phyloP scores from a whole-genome alignment of 2,113 vertebrate species.

The Panthera leo region DNA sequence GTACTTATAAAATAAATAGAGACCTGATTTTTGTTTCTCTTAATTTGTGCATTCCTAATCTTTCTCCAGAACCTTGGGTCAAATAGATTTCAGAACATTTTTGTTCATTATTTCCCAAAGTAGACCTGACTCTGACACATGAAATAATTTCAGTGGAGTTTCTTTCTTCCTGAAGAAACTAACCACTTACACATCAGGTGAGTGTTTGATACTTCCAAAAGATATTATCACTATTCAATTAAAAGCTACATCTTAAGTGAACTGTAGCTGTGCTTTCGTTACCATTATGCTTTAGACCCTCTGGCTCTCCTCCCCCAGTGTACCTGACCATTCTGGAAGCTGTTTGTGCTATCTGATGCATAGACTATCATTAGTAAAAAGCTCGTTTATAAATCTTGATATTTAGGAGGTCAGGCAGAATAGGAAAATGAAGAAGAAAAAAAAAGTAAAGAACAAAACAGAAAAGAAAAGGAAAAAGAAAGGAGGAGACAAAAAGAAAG shows the following conservation, averaged over 20 bases:
- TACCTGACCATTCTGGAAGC: not conserved
- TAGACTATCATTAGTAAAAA: not conserved
- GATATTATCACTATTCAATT: not conserved
- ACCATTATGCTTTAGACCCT: not conserved
- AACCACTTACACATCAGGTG: not conserved
- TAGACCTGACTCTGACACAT: not conserved
- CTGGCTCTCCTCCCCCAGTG: not conserved
- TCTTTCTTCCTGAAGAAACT: slow-evolving; percentile 17
- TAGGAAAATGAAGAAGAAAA: not conserved
- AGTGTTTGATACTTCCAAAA: not conserved
- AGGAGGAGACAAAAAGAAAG: not conserved
- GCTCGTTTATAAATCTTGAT: not conserved
- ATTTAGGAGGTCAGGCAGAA: not conserved
- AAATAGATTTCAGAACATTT: slow-evolving; percentile 30
- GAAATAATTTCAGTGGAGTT: not conserved
- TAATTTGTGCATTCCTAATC: not conserved
- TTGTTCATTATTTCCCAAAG: slow-evolving; percentile 25
- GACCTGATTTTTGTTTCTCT: not conserved
- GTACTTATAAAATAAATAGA: not conserved
- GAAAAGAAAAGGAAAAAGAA: not conserved
- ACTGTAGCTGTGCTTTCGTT: not conserved
- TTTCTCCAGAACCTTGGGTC: not conserved
- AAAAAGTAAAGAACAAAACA: not conserved
- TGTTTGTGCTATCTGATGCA: not conserved
- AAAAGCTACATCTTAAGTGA: not conserved